Percentiles rank a stretch among this genome's conserved stretches.
phyloP scores from a whole-genome alignment of 2,888 invertebrate genomes.

The Hyposoter dolosus region DNA sequence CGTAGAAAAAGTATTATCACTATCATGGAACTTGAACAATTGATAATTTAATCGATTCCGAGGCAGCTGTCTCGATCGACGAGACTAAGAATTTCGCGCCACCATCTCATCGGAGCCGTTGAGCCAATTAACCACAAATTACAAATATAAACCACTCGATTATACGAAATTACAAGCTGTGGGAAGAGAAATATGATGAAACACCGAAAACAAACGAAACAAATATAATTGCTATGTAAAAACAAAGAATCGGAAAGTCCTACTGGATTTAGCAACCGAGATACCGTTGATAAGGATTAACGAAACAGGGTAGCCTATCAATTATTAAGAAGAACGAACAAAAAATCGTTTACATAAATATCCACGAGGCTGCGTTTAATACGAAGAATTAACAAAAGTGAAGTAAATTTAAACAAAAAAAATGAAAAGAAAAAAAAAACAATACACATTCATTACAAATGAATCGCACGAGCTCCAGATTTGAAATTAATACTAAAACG shows the following conservation, averaged over 20 bases:
- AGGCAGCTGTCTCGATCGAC: constrained; percentile 6
- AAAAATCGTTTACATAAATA: constrained; percentile 54
- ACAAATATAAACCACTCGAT: constrained; percentile 43
- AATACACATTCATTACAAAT: constrained; percentile 5
- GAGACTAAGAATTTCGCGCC: neutral
- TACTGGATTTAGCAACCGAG: constrained; percentile 68
- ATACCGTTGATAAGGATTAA: constrained; percentile 80
- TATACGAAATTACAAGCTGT: constrained; percentile 6
- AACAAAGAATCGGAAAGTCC: constrained; percentile 47
- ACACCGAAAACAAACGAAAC: constrained; percentile 23
- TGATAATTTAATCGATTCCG: neutral
- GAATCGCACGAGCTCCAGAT: constrained; percentile 19
- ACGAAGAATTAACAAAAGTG: neutral
- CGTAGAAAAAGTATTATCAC: neutral
- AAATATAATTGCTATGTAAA: constrained; percentile 42
- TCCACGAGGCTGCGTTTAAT: constrained; percentile 70
- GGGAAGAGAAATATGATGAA: constrained; percentile 2
- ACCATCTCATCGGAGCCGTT: neutral
- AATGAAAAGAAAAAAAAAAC: neutral
- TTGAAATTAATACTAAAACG: constrained; percentile 28
- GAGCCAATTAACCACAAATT: constrained; percentile 5
- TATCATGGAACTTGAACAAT: neutral
- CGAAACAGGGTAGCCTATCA: constrained; percentile 85
- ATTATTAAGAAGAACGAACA: constrained; percentile 78
- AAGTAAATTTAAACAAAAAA: neutral